phyloP scores from a whole-genome alignment of 2,113 vertebrate species.

The Puntigrus tetrazona region DNA sequence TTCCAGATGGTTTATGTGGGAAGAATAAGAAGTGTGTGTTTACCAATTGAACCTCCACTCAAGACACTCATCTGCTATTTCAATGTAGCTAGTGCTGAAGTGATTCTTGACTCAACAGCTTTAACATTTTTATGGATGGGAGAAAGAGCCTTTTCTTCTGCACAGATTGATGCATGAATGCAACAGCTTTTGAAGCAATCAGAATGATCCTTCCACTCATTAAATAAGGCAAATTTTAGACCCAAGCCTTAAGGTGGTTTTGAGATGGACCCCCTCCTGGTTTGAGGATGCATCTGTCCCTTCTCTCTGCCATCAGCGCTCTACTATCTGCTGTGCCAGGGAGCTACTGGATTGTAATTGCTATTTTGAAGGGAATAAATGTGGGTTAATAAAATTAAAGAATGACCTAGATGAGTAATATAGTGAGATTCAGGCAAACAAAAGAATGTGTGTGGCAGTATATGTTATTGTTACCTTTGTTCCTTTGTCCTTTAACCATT shows the following conservation, averaged over 20 bases:
- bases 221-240: background rate
- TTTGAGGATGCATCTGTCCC: conserved; percentile 3
- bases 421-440: conserved; percentile 16
- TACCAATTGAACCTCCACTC: background rate
- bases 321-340: background rate
- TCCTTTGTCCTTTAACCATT: background rate
- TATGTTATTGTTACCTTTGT: background rate
- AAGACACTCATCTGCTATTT: background rate
- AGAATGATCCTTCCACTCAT: background rate
- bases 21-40: conserved; percentile 7
- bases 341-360: background rate
- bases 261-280: background rate
- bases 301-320: conserved; percentile 1
- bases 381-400: conserved; percentile 5
- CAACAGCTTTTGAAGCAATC: background rate
- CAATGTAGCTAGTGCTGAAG: background rate
- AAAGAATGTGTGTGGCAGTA: background rate
- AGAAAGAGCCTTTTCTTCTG: background rate
- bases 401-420: background rate
- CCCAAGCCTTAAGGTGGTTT: background rate
- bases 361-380: conserved; percentile 15
- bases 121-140: background rate
- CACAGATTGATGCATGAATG: background rate
- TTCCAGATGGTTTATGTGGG: background rate
- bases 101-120: background rate